phyloP scores from a whole-genome alignment of 1,140 invertebrate species.

The Pseudomyrmex sp. region DNA sequence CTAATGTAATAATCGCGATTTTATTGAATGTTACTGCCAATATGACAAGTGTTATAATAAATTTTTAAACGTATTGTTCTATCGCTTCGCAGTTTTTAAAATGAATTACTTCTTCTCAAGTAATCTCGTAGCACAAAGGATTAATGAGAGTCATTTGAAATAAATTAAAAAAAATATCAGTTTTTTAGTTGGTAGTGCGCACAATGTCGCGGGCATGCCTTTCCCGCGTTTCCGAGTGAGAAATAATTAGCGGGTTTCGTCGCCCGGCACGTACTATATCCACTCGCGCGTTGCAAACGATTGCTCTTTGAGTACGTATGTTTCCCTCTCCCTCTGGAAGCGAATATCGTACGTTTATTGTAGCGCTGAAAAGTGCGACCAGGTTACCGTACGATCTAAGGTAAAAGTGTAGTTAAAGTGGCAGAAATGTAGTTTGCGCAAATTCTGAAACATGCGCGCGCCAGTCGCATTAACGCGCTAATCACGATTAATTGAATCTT shows the following conservation, averaged over 20 bases:
- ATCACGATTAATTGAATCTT: not conserved
- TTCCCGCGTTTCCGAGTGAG: conserved; percentile 45
- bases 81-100: not conserved
- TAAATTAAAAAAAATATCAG: conserved; percentile 40
- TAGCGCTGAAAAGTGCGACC: conserved; percentile 37
- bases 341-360: conserved; percentile 42
- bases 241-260: conserved; percentile 53
- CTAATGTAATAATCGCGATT: not conserved
- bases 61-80: not conserved
- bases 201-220: conserved; percentile 37
- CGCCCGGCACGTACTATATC: conserved; percentile 32
- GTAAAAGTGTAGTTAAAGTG: conserved; percentile 42
- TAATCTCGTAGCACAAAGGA: conserved; percentile 2
- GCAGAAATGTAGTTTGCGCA: not conserved
- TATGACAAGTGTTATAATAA: too few species aligned
- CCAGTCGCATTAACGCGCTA: not conserved
- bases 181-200: conserved; percentile 2
- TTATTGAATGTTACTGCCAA: not conserved
- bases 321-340: not conserved
- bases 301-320: conserved; percentile 25
- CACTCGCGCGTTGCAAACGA: conserved; percentile 22
- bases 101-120: conserved; percentile 10
- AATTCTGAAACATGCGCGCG: not conserved
- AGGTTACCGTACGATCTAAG: not conserved
- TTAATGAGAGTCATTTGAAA: conserved; percentile 3